Conservation (phyloP, 2,888 invertebrate genomes). For the Tipula vernalis region DNA sequence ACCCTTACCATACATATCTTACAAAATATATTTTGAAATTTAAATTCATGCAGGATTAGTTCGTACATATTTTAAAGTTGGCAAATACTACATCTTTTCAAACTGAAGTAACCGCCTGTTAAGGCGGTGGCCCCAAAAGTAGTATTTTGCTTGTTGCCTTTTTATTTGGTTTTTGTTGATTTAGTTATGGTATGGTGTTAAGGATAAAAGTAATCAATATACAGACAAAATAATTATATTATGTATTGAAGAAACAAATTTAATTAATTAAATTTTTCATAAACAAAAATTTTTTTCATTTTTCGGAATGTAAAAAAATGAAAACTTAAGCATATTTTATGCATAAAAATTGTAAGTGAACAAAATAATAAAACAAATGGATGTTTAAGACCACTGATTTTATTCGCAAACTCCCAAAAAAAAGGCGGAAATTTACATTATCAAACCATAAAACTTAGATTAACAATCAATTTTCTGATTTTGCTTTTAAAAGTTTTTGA, state of each 20-base stretch:
- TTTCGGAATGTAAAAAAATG: not conserved
- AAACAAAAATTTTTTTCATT: not conserved
- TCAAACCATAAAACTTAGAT: too few relatives aligned
- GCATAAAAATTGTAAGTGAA: too few relatives aligned
- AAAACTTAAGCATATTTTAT: too few relatives aligned
- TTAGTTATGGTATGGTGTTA: not conserved
- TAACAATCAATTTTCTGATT: not conserved
- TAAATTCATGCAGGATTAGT: not conserved
- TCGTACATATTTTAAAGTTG: not conserved
- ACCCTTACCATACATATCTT: too few relatives aligned
- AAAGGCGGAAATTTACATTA: too few relatives aligned
- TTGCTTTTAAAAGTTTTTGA: not conserved
- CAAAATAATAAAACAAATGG: too few relatives aligned
- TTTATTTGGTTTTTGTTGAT: not conserved
- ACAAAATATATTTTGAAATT: not conserved
- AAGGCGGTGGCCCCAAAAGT: not conserved
- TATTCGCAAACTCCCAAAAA: too few relatives aligned
- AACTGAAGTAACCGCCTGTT: not conserved
- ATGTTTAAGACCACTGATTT: too few relatives aligned
- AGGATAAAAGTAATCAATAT: not conserved
- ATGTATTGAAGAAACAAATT: not conserved
- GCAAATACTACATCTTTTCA: not conserved
- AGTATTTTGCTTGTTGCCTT: not conserved
- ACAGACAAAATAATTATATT: not conserved
- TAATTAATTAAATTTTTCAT: not conserved